Base-by-base conservation (phyloP, 2,888 invertebrate genomes). In the Rhopalosiphum nymphaeae region DNA sequence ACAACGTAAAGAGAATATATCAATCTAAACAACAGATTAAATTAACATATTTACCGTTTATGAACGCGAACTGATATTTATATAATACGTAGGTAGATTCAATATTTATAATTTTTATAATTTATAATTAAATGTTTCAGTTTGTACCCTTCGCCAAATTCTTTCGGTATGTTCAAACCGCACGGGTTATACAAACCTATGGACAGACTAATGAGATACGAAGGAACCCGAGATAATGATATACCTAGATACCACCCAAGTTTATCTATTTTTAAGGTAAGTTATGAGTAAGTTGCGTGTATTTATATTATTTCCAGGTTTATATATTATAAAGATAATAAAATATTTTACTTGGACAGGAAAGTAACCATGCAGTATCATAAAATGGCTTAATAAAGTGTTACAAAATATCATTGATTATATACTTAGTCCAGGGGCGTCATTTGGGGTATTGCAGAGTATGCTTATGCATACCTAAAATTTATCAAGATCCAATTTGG, bases 151-250 rank as follows among this genome's bases (percentile, higher is more conserved):
- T 42, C 44, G 67, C 26, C 84, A 56, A 67, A 67, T 7, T 49
- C 61, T 10, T 0, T 87, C 0, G 61, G 57, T 10, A 21, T 49
- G 29, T 49, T 87, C 9, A 92, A 87, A 21, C 86, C 92, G 4
- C 46, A 61, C 3, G 92, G 92, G 49, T 42, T 87, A 21, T 92
- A 92, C 29, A 92, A 87, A 42, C 92, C 92, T 3, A 4, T 46
- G 9, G 92, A 92, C 61, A 87, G 92, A 87, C 29, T 92, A 36
- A 92, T 92, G 92, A 49, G 92, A 49, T 92, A 92, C 29, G 92
- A 87, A 11, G 49, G 46, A 46, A 61, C 11, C 36, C 49, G 36
- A 53, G 42, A 87, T 67, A 16, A 0, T 67, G 26, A 0, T 9
- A 0, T 25, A 36, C 86, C 92, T 36, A 92, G 61, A 57, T 87